These are phyloP conservation scores for Plagodis dolabraria DNA, from an alignment of 2,888 invertebrate species.

Conservation along the genomic window DNA sequence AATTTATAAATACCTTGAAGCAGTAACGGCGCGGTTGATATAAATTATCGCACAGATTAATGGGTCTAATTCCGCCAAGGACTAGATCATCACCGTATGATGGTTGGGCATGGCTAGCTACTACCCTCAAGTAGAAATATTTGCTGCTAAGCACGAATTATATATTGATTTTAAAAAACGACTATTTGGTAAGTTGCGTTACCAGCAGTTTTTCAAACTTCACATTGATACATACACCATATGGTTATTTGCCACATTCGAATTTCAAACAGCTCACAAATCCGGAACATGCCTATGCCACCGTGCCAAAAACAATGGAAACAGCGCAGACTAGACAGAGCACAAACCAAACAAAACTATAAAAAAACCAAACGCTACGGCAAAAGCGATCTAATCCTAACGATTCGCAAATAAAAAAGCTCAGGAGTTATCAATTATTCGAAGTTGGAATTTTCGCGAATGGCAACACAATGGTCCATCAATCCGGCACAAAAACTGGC, in stretches of 20 bases:
- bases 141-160: too few species aligned
- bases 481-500: slow-evolving; percentile 71
- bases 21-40: too few species aligned
- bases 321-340: slow-evolving; percentile 35
- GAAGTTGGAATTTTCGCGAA: slow-evolving; percentile 65
- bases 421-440: slow-evolving; percentile 73
- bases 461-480: slow-evolving; percentile 79
- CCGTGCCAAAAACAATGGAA: slow-evolving; percentile 30
- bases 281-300: slow-evolving; percentile 11
- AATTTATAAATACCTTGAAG: too few species aligned
- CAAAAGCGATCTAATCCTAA: slow-evolving; percentile 66
- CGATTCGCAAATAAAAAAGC: slow-evolving; percentile 59
- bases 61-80: too few species aligned
- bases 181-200: too few species aligned
- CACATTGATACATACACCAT: background rate
- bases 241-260: background rate
- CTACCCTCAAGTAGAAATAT: too few species aligned
- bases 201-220: too few species aligned
- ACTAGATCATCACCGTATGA: too few species aligned
- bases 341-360: slow-evolving; percentile 48
- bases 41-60: too few species aligned
- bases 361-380: slow-evolving; percentile 40
- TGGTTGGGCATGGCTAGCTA: too few species aligned
- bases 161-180: too few species aligned
- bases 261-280: background rate